Evolutionary conservation across 1,140 invertebrate species (phyloP).

Genomic region (Copidosoma floridanum): DNA sequence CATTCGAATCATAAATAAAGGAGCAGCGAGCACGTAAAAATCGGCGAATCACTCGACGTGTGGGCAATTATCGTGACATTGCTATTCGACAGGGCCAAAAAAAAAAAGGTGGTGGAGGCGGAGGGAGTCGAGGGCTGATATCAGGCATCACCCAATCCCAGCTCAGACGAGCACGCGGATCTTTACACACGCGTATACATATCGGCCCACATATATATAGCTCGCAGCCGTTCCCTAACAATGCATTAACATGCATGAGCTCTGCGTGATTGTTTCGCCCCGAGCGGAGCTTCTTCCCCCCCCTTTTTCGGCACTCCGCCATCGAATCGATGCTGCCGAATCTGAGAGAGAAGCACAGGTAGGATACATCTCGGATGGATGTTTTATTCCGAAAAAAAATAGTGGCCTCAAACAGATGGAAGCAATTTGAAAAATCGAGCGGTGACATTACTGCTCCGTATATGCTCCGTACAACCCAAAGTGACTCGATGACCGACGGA

Average conservation of each 20-base stretch:
- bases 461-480: no score
- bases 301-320: not conserved
- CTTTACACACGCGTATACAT: slow-evolving; percentile 26
- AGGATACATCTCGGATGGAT: no score
- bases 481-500: no score
- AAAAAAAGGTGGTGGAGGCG: slow-evolving; percentile 19
- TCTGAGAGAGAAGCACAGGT: no score
- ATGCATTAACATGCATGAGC: slow-evolving; percentile 58
- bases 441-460: no score
- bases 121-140: slow-evolving; percentile 51
- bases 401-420: no score
- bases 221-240: slow-evolving; percentile 34
- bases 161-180: no score
- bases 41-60: slow-evolving; percentile 32
- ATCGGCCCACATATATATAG: no score
- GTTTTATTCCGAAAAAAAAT: no score
- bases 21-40: slow-evolving; percentile 23
- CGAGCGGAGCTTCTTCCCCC: slow-evolving; percentile 13
- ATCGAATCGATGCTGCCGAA: not conserved
- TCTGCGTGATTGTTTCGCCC: slow-evolving; percentile 57
- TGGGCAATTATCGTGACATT: slow-evolving; percentile 51
- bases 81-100: slow-evolving; percentile 48
- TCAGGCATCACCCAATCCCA: slow-evolving; percentile 55
- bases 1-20: no score
- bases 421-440: no score